Evolutionary conservation across 2,113 vertebrate species (phyloP).

Genomic region (Apeltes quadracus): DNA sequence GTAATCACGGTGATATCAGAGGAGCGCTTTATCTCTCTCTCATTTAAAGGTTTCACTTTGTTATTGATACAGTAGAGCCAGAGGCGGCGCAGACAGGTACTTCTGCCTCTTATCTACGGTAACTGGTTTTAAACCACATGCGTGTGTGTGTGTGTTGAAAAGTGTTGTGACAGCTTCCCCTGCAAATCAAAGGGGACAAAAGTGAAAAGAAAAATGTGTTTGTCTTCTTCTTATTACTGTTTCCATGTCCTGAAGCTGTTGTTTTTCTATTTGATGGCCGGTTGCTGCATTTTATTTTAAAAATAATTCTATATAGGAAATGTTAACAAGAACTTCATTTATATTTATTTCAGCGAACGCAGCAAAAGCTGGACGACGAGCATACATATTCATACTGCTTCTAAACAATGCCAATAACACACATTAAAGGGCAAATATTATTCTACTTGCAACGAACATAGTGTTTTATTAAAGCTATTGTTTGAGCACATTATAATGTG

Average conservation of each 20-base stretch:
- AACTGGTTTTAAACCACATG: conserved; percentile 31
- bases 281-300: neutral
- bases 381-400: neutral
- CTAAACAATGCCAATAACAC: neutral
- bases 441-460: neutral
- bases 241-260: neutral
- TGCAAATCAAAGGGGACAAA: conserved; percentile 49
- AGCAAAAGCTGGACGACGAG: neutral
- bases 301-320: neutral
- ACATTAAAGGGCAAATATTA: neutral
- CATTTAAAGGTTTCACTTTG: conserved; percentile 68
- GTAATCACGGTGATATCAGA: conserved; percentile 69
- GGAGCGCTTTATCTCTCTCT: conserved; percentile 62
- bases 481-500: neutral
- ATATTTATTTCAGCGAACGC: neutral
- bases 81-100: conserved; percentile 47
- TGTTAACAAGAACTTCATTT: neutral
- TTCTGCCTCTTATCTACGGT: conserved; percentile 38
- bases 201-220: conserved; percentile 28
- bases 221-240: conserved; percentile 16
- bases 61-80: conserved; percentile 71
- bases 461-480: neutral
- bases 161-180: conserved; percentile 45
- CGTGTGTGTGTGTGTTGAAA: conserved; percentile 23
- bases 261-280: neutral